phyloP scores from a whole-genome alignment of 2,797 vertebrate genomes.

The Parambassis ranga region DNA sequence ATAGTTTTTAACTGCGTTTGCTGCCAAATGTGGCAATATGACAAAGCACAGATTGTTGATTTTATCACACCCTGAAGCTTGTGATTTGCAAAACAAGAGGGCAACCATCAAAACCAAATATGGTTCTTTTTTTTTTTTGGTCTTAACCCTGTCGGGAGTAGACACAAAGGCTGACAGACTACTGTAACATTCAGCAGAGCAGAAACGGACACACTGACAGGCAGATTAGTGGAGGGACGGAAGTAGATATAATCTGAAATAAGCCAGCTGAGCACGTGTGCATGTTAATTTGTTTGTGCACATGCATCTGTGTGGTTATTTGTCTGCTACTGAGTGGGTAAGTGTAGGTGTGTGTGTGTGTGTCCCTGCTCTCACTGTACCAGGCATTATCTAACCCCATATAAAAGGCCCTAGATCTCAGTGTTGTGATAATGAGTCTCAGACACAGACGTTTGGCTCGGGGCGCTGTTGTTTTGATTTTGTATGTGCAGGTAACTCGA shows the following conservation, averaged over 20 bases:
- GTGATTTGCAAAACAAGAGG: neutral
- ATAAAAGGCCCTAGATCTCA: constrained; percentile 19
- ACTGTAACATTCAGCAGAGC: constrained; percentile 3
- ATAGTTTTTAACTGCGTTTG: neutral
- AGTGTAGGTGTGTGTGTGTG: neutral
- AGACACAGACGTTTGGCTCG: neutral
- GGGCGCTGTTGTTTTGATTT: neutral
- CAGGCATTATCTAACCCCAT: constrained; percentile 33
- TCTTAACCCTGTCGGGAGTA: neutral
- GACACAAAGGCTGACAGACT: neutral
- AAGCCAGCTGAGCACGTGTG: constrained; percentile 34
- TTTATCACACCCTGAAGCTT: neutral
- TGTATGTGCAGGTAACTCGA: neutral
- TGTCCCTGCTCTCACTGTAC: neutral
- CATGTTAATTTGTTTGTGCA: constrained; percentile 7
- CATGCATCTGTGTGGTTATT: constrained; percentile 1
- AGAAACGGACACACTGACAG: constrained; percentile 18
- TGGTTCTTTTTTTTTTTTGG: neutral
- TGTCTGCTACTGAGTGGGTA: neutral
- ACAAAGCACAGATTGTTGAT: no score
- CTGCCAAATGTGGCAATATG: neutral
- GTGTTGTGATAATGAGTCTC: constrained; percentile 20
- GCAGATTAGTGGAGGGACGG: constrained; percentile 40
- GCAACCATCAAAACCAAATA: neutral
- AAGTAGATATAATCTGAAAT: constrained; percentile 51